These are phyloP conservation scores for Drosophila miranda DNA, from an alignment of 1,140 invertebrate species.

Conservation along the genomic window DNA sequence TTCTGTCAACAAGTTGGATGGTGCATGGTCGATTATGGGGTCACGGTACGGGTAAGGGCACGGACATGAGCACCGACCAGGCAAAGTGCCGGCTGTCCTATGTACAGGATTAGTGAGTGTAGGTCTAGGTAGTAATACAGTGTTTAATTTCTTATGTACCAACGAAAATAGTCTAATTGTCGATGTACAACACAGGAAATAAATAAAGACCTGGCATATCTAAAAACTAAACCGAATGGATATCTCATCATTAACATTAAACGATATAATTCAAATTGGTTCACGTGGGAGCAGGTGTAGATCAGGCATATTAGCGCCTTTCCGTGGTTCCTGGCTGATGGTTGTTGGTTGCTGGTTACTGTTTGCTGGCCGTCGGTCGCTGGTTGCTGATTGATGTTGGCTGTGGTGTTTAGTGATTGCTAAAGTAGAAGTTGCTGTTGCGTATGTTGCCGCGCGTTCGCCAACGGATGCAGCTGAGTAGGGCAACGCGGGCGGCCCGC, in stretches of 20 bases:
- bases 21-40: no score
- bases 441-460: conserved; percentile 71
- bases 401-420: conserved; percentile 52
- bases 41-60: no score
- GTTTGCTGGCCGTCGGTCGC: conserved; percentile 6
- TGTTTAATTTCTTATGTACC: conserved; percentile 71
- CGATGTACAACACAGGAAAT: conserved; percentile 76
- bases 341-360: not conserved
- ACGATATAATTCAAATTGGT: conserved; percentile 24
- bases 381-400: conserved; percentile 14
- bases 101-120: conserved; percentile 39
- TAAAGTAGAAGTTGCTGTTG: conserved; percentile 75
- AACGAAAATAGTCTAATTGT: conserved; percentile 72
- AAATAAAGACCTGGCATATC: conserved; percentile 60
- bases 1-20: no score
- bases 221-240: conserved; percentile 62
- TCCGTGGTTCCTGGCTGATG: conserved; percentile 1
- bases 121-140: conserved; percentile 32
- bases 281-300: conserved; percentile 13
- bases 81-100: conserved; percentile 15
- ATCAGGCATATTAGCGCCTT: conserved; percentile 12
- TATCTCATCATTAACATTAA: conserved; percentile 58
- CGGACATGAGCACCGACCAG: no score
- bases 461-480: conserved; percentile 72
- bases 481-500: conserved; percentile 61